Conservation (phyloP, 2,797 vertebrate genomes). For the Falco peregrinus region DNA sequence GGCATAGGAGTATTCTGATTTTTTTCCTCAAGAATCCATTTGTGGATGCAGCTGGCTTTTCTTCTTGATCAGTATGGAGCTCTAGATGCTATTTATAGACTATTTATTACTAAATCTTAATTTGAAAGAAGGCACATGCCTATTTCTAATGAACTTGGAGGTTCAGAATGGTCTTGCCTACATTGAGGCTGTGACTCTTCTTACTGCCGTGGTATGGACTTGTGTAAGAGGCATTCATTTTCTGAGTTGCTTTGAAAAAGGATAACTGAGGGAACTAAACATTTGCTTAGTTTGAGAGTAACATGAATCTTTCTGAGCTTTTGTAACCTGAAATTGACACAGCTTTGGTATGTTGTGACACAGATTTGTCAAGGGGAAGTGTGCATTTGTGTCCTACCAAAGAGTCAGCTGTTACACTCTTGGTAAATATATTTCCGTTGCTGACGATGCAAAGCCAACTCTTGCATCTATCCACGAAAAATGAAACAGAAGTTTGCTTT, state of each 20-base stretch:
- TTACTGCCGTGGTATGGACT: not conserved
- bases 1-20: not conserved
- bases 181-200: not conserved
- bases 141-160: not conserved
- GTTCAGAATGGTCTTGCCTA: not conserved
- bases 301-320: not conserved
- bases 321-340: not conserved
- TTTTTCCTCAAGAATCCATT: not conserved
- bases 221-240: not conserved
- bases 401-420: not conserved
- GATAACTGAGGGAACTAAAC: not conserved
- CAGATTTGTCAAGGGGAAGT: not conserved
- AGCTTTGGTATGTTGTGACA: not conserved
- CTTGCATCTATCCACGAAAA: not conserved
- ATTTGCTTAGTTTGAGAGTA: not conserved
- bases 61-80: not conserved
- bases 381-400: not conserved
- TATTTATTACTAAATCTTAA: not conserved
- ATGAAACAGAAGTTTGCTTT: not conserved
- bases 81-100: not conserved
- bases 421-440: not conserved
- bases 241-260: not conserved
- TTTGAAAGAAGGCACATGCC: not conserved
- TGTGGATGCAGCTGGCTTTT: not conserved
- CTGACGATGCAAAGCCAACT: not conserved